Percentiles rank a stretch among this genome's conserved stretches.
Conservation (phyloP, 1,140 invertebrate genomes). For the Chelonus insularis region DNA sequence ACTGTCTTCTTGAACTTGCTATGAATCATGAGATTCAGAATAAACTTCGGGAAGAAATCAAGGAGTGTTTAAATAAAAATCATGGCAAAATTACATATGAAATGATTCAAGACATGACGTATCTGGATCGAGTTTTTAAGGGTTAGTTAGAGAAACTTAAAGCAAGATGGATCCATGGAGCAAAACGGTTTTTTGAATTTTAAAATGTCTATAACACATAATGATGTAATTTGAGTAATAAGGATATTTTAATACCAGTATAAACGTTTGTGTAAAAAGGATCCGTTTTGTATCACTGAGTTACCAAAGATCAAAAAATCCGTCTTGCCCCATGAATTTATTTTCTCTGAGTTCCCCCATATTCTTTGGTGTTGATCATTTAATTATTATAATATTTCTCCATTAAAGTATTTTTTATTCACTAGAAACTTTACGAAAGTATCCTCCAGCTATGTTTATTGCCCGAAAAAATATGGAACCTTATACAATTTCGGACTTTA, state of each 20-base stretch:
- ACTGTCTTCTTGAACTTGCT: slow-evolving; percentile 65
- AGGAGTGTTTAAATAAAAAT: slow-evolving; percentile 42
- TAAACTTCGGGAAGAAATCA: slow-evolving; percentile 17
- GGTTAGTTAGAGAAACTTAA: slow-evolving; percentile 24
- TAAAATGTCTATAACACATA: not conserved
- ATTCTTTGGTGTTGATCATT: too few species aligned
- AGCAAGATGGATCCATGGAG: too few species aligned
- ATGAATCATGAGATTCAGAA: slow-evolving; percentile 58
- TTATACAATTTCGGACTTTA: slow-evolving; percentile 58
- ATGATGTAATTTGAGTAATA: too few species aligned
- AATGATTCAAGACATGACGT: slow-evolving; percentile 49
- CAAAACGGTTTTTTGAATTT: too few species aligned
- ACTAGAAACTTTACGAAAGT: slow-evolving; percentile 66
- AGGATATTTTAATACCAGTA: too few species aligned
- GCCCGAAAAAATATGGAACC: slow-evolving; percentile 55
- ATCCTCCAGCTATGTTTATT: slow-evolving; percentile 61
- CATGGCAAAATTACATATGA: slow-evolving; percentile 55
- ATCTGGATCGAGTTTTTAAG: slow-evolving; percentile 46
- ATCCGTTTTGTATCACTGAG: too few species aligned
- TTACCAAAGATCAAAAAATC: too few species aligned
- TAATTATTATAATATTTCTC: not conserved
- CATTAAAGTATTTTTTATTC: slow-evolving; percentile 32
- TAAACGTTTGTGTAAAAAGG: too few species aligned
- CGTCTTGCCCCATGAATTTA: too few species aligned
- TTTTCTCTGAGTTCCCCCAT: too few species aligned